phyloP scores from a whole-genome alignment of 2,797 vertebrate genomes.

The Lacerta agilis region DNA sequence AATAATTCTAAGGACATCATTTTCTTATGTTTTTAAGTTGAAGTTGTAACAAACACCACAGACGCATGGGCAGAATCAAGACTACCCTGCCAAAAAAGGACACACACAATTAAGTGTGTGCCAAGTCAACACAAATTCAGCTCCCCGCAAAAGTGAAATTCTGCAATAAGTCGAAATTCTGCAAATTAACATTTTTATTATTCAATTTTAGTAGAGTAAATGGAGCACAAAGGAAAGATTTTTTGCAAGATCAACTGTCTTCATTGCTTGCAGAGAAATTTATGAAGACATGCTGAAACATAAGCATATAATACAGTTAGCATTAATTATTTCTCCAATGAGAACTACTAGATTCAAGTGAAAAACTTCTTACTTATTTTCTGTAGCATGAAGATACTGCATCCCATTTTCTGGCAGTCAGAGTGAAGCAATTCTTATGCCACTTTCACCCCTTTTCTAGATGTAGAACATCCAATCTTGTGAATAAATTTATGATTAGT shows the following conservation, averaged over 20 bases:
- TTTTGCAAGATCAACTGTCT: background rate
- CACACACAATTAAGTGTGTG: background rate
- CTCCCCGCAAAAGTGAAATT: background rate
- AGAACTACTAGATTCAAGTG: background rate
- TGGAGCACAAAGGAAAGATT: background rate
- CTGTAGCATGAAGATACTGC: background rate
- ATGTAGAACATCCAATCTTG: constrained; percentile 10
- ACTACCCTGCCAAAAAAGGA: background rate
- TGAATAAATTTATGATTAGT: background rate
- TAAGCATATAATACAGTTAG: background rate
- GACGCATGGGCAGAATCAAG: background rate
- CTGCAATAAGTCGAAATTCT: background rate
- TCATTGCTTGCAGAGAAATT: no score
- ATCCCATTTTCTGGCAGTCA: background rate
- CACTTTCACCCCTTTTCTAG: constrained; percentile 9
- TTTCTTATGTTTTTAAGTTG: background rate
- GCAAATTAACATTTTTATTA: background rate
- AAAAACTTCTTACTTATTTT: background rate
- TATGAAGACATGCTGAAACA: background rate
- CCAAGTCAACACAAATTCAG: background rate
- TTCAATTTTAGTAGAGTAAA: background rate
- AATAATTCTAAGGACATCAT: background rate
- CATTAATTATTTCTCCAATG: background rate
- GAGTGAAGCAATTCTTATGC: constrained; percentile 3
- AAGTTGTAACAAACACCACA: background rate